phyloP scores from a whole-genome alignment of 2,113 vertebrate species.

The Cyprinodon brontotheroides region DNA sequence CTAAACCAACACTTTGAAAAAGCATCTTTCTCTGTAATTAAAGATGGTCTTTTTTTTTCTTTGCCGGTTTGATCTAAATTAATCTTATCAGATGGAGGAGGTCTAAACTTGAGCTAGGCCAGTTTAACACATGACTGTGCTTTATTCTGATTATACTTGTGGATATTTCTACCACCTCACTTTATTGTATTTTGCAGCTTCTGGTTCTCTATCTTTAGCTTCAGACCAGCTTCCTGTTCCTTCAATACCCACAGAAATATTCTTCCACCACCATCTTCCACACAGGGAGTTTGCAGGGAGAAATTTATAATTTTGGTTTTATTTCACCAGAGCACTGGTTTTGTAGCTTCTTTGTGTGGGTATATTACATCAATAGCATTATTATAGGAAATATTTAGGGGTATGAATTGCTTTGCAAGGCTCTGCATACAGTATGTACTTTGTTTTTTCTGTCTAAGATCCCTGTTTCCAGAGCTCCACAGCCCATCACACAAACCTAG shows the following conservation, averaged over 20 bases:
- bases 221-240: neutral
- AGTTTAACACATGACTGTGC: neutral
- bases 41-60: neutral
- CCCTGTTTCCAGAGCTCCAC: slow-evolving; percentile 21
- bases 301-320: neutral
- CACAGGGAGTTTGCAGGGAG: neutral
- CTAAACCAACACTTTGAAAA: neutral
- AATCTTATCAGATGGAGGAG: neutral
- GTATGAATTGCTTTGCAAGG: neutral
- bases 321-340: neutral
- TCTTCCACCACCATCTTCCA: neutral
- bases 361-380: neutral
- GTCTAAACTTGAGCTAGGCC: neutral
- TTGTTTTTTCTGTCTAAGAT: slow-evolving; percentile 29
- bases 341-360: neutral
- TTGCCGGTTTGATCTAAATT: neutral
- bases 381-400: neutral
- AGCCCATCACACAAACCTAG: slow-evolving; percentile 19
- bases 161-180: neutral
- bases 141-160: neutral
- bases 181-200: neutral
- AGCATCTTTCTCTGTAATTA: neutral
- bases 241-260: neutral
- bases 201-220: neutral
- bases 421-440: neutral